A percentile compares a stretch with the other conserved stretches of the same genome.
Conservation (phyloP, 92 coral and sea anemone species). For the Bergia sp. region DNA sequence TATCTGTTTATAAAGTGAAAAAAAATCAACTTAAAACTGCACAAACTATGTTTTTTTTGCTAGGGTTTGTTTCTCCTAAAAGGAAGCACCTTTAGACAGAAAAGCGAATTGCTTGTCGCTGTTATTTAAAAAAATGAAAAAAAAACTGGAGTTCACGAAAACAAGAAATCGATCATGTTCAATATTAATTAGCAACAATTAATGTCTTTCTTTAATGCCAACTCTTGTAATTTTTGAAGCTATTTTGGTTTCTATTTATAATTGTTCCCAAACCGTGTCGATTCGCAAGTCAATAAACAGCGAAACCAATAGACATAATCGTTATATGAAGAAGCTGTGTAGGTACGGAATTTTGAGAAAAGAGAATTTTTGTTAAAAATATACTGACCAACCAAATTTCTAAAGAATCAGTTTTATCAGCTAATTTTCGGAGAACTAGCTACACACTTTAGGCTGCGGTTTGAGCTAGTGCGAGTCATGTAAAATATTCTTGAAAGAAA, state of each 20-base stretch:
- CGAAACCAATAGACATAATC: background rate
- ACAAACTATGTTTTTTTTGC: too few relatives aligned
- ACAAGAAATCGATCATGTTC: constrained; percentile 23
- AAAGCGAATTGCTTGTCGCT: background rate
- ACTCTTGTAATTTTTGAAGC: constrained; percentile 6
- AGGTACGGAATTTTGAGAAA: background rate
- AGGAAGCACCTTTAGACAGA: background rate
- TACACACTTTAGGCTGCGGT: background rate
- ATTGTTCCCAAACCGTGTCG: background rate
- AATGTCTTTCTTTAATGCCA: background rate
- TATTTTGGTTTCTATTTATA: background rate
- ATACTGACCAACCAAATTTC: background rate
- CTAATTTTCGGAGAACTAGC: background rate
- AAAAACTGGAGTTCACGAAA: background rate
- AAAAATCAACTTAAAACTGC: background rate
- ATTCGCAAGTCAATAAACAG: background rate
- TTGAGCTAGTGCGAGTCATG: too few relatives aligned
- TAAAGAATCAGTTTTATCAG: background rate
- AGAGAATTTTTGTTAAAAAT: background rate
- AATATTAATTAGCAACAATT: constrained; percentile 36
- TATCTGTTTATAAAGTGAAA: background rate
- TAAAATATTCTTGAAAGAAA: background rate
- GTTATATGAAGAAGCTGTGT: background rate
- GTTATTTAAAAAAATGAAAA: background rate
- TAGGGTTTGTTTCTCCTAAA: background rate